Base-by-base conservation (phyloP, 2,888 invertebrate genomes). In the Caenorhabditis sp. region DNA sequence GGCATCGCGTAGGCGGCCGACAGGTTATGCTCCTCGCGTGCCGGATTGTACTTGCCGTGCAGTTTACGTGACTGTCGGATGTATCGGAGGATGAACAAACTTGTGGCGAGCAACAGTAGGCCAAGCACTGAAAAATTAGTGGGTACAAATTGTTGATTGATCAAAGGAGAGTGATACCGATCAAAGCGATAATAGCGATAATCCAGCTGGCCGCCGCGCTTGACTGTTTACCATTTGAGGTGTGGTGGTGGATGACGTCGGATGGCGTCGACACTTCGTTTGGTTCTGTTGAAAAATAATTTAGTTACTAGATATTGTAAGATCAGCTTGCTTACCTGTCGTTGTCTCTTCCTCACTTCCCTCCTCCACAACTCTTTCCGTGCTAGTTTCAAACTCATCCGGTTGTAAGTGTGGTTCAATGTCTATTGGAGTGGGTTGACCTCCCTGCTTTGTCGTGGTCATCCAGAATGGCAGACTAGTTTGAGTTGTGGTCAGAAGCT, bases 1-100 rank as follows among this genome's bases (percentile, higher is more conserved):
- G 87, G 86, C 79, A 87, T 79, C 13, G 86, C 82, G 50, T 83
- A 85, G 37, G 85, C 83, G 8, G 81, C 82, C 24, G 79, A 84
- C 24, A 79, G 68, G 26, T 77, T 82, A 65, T 82, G 75, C 63
- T 87, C 87, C 72, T 87, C 88, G 26, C 81, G 78, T 11, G 87
- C 86, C 17, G 87, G 87, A 65, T 88, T 88, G 76, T 87, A 88
- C 52, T 87, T 82, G 56, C 82, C 85, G 52, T 83, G 83, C 6
- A 85, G 68, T 55, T 84, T 84, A 5, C 85, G 73, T 17, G 81
- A 81, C 52, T 85, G 82, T 13, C 82, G 75, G 30, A 86, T 76
- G 70, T 86, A 86, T 45, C 86, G 86, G 1, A 81, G 75, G 37
- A 82, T 75, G 72, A 84, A 83, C 45, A 84, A 58, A 20, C 80